phyloP scores from a whole-genome alignment of 2,113 vertebrate genomes.

The Pristiophorus japonicus region DNA sequence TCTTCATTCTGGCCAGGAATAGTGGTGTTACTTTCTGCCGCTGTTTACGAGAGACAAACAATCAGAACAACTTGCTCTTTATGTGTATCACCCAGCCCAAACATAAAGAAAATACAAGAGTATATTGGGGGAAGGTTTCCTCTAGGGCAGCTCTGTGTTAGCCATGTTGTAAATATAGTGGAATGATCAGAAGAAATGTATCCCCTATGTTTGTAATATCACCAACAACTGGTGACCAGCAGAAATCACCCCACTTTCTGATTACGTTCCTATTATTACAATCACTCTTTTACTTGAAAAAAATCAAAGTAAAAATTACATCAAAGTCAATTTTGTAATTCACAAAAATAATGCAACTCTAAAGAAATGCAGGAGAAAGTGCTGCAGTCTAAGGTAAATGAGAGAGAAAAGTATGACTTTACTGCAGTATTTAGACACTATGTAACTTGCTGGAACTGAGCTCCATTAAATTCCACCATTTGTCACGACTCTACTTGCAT shows the following conservation, averaged over 20 bases:
- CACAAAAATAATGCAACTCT: not conserved
- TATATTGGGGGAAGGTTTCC: not conserved
- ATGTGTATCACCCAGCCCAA: not conserved
- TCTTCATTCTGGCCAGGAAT: too few species aligned
- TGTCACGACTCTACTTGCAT: too few species aligned
- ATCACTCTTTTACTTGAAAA: not conserved
- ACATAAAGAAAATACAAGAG: not conserved
- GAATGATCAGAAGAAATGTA: not conserved
- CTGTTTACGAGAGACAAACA: not conserved
- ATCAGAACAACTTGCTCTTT: not conserved
- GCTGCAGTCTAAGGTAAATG: not conserved
- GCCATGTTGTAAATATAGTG: too few species aligned
- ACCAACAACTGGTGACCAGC: not conserved
- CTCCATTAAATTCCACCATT: not conserved
- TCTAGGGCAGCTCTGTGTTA: not conserved
- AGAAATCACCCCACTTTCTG: not conserved
- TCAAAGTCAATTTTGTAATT: not conserved
- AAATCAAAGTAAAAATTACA: not conserved
- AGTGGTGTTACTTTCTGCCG: too few species aligned
- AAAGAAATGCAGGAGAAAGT: not conserved
- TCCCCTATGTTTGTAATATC: not conserved
- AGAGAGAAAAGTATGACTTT: not conserved
- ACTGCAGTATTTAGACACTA: not conserved
- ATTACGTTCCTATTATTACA: not conserved
- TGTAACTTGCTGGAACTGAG: not conserved